These are phyloP conservation scores for Brachionus rotundiformis DNA, from an alignment of 1,140 invertebrate genomes.

Conservation along the genomic window DNA sequence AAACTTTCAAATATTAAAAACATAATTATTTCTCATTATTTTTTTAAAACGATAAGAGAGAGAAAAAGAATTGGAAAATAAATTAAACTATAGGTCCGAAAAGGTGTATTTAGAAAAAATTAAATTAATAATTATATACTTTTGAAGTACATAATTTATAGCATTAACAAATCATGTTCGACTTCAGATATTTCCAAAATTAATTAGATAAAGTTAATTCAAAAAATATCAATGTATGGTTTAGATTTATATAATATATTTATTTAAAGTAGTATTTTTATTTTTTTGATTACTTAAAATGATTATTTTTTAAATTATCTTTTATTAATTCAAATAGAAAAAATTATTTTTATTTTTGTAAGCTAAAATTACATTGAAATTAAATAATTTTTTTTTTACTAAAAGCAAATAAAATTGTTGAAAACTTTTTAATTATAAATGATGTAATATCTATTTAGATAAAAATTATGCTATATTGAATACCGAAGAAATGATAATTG, in stretches of 20 bases:
- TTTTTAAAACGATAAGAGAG: not conserved
- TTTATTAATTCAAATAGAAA: not conserved
- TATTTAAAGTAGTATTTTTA: not conserved
- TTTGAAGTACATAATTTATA: not conserved
- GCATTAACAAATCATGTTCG: not conserved
- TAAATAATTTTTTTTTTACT: not conserved
- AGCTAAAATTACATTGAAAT: not conserved
- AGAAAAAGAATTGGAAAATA: not conserved
- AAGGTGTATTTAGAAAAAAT: not conserved
- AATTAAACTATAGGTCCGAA: not conserved
- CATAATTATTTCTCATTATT: conserved; percentile 17
- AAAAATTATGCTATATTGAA: conserved; percentile 16
- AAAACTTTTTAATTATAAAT: too few species aligned
- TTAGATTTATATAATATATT: not conserved
- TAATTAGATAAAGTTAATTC: not conserved
- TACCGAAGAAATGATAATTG: not conserved
- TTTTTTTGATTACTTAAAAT: not conserved
- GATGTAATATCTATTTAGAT: not conserved
- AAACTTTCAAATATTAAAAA: not conserved
- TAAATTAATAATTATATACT: not conserved
- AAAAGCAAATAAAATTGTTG: not conserved
- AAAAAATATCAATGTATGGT: not conserved
- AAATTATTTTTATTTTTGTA: not conserved
- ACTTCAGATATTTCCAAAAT: not conserved
- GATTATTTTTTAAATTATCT: not conserved